Evolutionary conservation across 2,797 vertebrate genomes (phyloP), one percentile per base, ranked within the genome.

Genomic region (Hoplostethus mediterraneus): DNA sequence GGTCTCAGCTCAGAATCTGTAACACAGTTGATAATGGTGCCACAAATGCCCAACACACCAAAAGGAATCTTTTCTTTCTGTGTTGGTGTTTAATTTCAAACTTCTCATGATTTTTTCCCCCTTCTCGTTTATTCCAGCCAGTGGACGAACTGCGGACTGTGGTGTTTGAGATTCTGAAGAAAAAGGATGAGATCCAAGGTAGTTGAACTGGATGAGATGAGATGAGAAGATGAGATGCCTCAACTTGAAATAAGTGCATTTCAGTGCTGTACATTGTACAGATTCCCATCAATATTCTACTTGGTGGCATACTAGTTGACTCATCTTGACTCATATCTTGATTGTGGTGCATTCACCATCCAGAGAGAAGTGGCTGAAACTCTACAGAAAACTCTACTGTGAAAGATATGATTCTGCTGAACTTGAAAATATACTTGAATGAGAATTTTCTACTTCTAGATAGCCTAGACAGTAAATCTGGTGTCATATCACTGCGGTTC

Each of bases 101-200:
- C 42, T 25, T 56, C 10, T 11, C 30, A 5, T 56, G 9, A 25
- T n/a, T 55, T 17, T 40, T 9, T 67, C 2, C 52, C 13, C 5
- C 21, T 72, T 1, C 42, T 0, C 54, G 28, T 67, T 67, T 67
- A 51, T 44, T 47, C 33, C 67, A 99, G 98, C 97, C 97, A 0
- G 89, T 97, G 16, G 94, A 96, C 28, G 96, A 98, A 69, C 90
- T 98, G 67, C 89, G 95, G 13, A 81, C 93, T 5, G 91, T 95
- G 71, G 90, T 97, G 30, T 94, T 97, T 75, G 93, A 92, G n/a
- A 94, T 96, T 57, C 84, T 97, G 81, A 97, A 96, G 90, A 94
- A 93, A 77, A 94, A 77, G 44, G 93, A 92, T 0, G 81, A 90
- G 14, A 38, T 51, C 30, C 74, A 81, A 90, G 92, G 93, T 94